phyloP scores from a whole-genome alignment of 1,140 invertebrate species.

The Cephus cinctus region DNA sequence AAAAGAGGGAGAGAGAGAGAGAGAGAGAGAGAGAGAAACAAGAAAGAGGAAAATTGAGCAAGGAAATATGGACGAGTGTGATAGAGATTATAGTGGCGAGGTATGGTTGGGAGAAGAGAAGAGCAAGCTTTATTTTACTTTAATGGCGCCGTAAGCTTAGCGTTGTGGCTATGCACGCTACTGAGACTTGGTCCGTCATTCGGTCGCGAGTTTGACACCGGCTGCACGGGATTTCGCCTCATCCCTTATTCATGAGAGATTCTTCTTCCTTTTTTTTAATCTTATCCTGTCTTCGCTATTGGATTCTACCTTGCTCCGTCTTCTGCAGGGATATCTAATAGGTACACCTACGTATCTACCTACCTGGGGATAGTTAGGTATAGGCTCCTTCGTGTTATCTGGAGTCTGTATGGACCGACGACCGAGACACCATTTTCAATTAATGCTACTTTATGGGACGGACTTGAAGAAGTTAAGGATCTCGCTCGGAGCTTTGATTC shows the following conservation, averaged over 20 bases:
- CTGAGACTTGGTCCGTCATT: slow-evolving; percentile 27
- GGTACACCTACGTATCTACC: neutral
- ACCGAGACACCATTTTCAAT: slow-evolving; percentile 26
- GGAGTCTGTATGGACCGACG: neutral
- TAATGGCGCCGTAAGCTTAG: slow-evolving; percentile 39
- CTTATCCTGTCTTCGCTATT: neutral
- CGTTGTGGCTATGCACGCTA: slow-evolving; percentile 18
- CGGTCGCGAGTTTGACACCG: slow-evolving; percentile 21
- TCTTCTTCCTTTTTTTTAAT: slow-evolving; percentile 13
- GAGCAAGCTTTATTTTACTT: slow-evolving; percentile 38
- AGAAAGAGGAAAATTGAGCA: too few relatives aligned
- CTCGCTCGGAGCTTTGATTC: too few relatives aligned
- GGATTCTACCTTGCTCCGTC: neutral
- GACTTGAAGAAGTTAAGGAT: slow-evolving; percentile 1
- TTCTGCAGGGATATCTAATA: neutral
- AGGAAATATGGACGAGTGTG: slow-evolving; percentile 13
- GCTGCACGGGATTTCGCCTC: slow-evolving; percentile 32
- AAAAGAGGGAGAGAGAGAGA: too few relatives aligned
- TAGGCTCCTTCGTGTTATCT: too few relatives aligned
- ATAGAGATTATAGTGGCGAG: too few relatives aligned
- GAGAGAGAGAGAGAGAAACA: slow-evolving; percentile 17
- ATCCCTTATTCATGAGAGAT: slow-evolving; percentile 44
- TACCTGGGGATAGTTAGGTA: too few relatives aligned
- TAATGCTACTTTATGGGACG: slow-evolving; percentile 32
- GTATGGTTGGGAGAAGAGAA: slow-evolving; percentile 20